A percentile compares a stretch with the other conserved stretches of the same genome.
Evolutionary conservation across 2,888 invertebrate species (phyloP).

Genomic region (Dorcus parallelipipedus): DNA sequence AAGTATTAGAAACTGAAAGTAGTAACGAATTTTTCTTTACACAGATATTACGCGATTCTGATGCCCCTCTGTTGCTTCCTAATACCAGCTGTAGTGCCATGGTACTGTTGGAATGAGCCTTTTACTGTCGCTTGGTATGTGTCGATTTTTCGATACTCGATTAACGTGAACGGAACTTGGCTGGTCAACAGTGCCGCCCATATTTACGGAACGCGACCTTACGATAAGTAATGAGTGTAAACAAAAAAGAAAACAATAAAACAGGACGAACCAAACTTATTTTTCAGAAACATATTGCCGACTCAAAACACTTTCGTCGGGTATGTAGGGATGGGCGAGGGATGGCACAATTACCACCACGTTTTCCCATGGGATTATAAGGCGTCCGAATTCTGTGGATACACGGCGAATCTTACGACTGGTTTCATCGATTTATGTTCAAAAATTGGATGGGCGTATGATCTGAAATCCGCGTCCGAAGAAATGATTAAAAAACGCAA

Average conservation of each 20-base stretch:
- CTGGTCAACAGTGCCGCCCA: constrained; percentile 87
- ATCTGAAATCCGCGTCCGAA: constrained; percentile 64
- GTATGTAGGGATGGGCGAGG: constrained; percentile 69
- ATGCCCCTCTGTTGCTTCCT: constrained; percentile 69
- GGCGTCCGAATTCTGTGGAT: constrained; percentile 72
- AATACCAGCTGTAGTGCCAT: constrained; percentile 57
- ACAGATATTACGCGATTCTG: constrained; percentile 65
- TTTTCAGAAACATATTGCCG: constrained; percentile 70
- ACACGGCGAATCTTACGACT: constrained; percentile 58
- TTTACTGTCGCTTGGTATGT: constrained; percentile 69
- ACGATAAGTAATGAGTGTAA: constrained; percentile 57
- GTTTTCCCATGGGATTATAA: constrained; percentile 94
- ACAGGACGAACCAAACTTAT: neutral
- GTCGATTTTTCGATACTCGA: constrained; percentile 65
- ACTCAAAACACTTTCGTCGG: constrained; percentile 74
- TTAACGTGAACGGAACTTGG: constrained; percentile 83
- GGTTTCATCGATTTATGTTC: constrained; percentile 67
- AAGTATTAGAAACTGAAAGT: constrained; percentile 62
- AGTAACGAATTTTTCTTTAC: constrained; percentile 52
- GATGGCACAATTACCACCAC: constrained; percentile 90
- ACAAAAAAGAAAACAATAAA: neutral
- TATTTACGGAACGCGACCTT: constrained; percentile 72
- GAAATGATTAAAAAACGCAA: constrained; percentile 68
- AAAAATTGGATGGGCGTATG: constrained; percentile 71
- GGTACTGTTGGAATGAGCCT: constrained; percentile 60